Base-by-base conservation (phyloP, 1,140 invertebrate genomes). In the Trialeurodes vaporariorum region DNA sequence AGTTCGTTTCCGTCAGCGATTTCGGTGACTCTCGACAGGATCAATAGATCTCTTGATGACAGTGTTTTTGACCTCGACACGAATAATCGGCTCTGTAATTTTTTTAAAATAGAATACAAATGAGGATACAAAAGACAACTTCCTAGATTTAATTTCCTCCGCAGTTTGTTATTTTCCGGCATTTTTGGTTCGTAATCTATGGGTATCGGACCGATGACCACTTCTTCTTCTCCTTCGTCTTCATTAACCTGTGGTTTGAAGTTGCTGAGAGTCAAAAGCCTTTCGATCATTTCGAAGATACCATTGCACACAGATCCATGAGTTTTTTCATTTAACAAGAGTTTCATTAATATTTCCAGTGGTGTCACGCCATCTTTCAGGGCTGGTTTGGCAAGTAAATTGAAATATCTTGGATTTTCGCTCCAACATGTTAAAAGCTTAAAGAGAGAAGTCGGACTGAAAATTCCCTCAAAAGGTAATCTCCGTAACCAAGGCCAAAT, bases 401-500 rank as follows among this genome's bases (percentile, higher is more conserved):
- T 62, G 59, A 68, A 25, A 66, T 77, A 81, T 77, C 80, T 83
- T 2, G 89, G 84, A 79, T 90, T 86, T 70, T 84, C 80, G 68
- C 86, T 84, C 92, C 93, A 96, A 1, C 82, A 78, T 1, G 83
- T 78, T 11, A 96, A 83, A 1, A 96, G 77, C 76, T 89, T 92
- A 13, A 96, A 77, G 62, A 96, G 77, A 1, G 88, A 83, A 2
- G 93, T 94, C 1, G 92, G 91, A 73, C 85, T 88, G 71, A 92
- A 86, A 64, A 94, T 85, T 27, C 92, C 87, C 75, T 96, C 93
- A 64, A 85, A 79, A 0, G 87, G 84, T 0, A 96, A 76, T 73
- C 86, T 87, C n/a, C 83, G 78, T 62, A 94, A 77, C 73, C 87
- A 84, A 0, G 92, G 92, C 85, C 90, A 95, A 22, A 98, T 82